These are phyloP conservation scores for Calliopsis andreniformis DNA, from an alignment of 1,140 invertebrate species.

Conservation along the genomic window DNA sequence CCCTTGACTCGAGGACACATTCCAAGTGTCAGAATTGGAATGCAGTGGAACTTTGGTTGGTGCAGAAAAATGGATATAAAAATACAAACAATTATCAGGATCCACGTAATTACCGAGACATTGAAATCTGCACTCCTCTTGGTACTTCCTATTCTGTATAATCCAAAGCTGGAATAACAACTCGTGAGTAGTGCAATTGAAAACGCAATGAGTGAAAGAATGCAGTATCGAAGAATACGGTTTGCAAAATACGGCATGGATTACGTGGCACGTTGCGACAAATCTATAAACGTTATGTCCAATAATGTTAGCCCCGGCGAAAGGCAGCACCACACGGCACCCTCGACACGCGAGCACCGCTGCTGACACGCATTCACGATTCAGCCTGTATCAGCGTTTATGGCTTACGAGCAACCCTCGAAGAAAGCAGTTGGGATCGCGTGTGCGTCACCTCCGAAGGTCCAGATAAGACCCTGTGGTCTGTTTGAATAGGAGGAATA, in stretches of 20 bases:
- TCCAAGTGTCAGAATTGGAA: neutral
- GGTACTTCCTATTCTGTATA: too few relatives aligned
- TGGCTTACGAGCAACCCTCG: conserved; percentile 37
- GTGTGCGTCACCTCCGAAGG: conserved; percentile 16
- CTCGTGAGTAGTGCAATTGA: neutral
- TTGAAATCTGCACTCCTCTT: too few relatives aligned
- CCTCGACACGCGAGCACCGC: conserved; percentile 45
- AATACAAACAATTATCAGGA: too few relatives aligned
- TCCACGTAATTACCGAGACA: too few relatives aligned
- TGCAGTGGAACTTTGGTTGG: too few relatives aligned
- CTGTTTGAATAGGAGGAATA: conserved; percentile 40
- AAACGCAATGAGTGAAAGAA: neutral
- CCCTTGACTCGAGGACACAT: neutral
- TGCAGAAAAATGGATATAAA: too few relatives aligned
- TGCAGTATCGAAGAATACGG: too few relatives aligned
- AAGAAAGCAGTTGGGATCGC: neutral
- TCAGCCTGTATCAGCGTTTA: conserved; percentile 54
- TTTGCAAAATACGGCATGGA: neutral
- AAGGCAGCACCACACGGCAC: conserved; percentile 62
- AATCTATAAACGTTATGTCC: conserved; percentile 73
- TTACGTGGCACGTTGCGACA: conserved; percentile 47
- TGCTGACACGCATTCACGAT: conserved; percentile 15
- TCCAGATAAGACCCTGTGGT: conserved; percentile 43
- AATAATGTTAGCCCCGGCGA: conserved; percentile 64
- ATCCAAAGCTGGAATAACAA: neutral